A percentile compares a stretch with the other conserved stretches of the same genome.
Conservation (phyloP, 2,797 vertebrate species). For the Psittacula derbiana region DNA sequence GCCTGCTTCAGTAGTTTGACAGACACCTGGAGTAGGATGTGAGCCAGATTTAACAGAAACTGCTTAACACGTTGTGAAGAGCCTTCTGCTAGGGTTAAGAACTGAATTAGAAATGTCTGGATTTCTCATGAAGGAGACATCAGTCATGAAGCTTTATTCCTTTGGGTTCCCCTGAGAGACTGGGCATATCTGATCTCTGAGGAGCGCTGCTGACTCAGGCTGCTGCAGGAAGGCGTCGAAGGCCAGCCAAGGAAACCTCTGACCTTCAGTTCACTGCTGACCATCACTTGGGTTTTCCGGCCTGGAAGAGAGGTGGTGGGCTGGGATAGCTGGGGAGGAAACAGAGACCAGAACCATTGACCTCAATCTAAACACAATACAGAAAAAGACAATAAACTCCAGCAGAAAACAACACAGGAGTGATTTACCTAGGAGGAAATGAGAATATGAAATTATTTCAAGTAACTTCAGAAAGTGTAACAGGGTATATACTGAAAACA, state of each 20-base stretch:
- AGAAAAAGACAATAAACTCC: constrained; percentile 52
- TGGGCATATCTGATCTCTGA: not conserved
- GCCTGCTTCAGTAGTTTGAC: not conserved
- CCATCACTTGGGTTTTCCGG: constrained; percentile 23
- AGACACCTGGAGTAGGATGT: not conserved
- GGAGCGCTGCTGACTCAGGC: constrained; percentile 31
- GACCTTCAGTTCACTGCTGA: not conserved
- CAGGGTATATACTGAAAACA: constrained; percentile 22
- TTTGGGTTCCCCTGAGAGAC: not conserved
- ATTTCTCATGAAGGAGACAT: not conserved
- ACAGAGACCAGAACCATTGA: constrained; percentile 28
- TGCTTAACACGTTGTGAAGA: not conserved
- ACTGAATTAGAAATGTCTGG: not conserved
- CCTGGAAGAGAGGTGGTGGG: not conserved
- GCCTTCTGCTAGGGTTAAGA: not conserved
- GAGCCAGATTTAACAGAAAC: not conserved
- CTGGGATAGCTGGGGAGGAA: constrained; percentile 29
- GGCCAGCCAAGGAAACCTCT: constrained; percentile 38
- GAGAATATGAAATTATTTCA: constrained; percentile 55
- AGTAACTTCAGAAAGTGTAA: constrained; percentile 45
- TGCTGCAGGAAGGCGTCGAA: not conserved
- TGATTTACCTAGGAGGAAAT: constrained; percentile 49
- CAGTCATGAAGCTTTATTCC: not conserved
- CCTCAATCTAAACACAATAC: constrained; percentile 37
- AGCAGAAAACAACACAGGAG: not conserved